Base-by-base conservation (phyloP, 2,888 invertebrate genomes). In the Rhagonycha lutea region DNA sequence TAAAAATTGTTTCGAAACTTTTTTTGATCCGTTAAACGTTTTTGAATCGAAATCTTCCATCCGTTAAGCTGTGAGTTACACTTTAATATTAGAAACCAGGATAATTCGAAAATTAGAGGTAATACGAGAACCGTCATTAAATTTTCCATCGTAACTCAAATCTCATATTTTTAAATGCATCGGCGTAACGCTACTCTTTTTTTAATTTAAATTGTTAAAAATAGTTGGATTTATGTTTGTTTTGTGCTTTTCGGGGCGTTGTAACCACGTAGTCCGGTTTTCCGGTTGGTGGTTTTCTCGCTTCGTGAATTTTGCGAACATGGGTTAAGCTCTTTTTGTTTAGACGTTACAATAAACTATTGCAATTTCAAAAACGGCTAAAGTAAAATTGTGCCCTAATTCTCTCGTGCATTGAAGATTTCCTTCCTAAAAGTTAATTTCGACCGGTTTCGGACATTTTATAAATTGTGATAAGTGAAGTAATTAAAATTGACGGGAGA, bases 231-330 rank as follows among this genome's bases (percentile, higher is more conserved):
- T 47, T 47, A 47, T 47, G 47, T 47, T 47, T 47, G 47, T 47
- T 47, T 12, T 47, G 47, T 47, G 47, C 47, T 47, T 47, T 47
- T 47, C 47, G n/a, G 47, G 47, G 47, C 47, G 47, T 47, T 24
- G 63, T 24, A 11, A 65, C 23, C 63, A 24, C 63, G 18, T 23
- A 65, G 63, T 65, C 63, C 63, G 63, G 63, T 65, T 65, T 24
- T 65, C 63, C 23, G 63, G 63, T 65, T 26, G 63, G 63, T 65
- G 63, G 24, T 65, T 65, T 65, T 65, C 63, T 65, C 63, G 63
- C 24, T 24, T 65, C 63, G 63, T 18, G 63, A 65, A 65, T 65
- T 65, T 26, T 26, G 63, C 26, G 26, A 65, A 65, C 26, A 24
- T 11, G 63, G 23, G 23, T 65, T 24, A 65, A 47, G 47, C 47